These are phyloP conservation scores for Cygnus atratus DNA, from an alignment of 2,113 vertebrate genomes.

Conservation along the genomic window DNA sequence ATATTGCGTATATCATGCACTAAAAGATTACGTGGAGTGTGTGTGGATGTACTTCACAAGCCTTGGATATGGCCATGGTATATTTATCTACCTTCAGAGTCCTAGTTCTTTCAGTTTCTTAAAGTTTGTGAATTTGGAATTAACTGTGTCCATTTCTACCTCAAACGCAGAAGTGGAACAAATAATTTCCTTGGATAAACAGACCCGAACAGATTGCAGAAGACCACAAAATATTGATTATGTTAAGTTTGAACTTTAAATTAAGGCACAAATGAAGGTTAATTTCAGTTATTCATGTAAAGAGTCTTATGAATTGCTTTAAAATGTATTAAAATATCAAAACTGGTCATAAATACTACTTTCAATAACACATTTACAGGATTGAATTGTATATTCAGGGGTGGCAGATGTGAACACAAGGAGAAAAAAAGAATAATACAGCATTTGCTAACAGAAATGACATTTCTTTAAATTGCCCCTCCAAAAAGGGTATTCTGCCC, in stretches of 20 bases:
- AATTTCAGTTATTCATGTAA: constrained; percentile 33
- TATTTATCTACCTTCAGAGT: background rate
- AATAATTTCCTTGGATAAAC: constrained; percentile 49
- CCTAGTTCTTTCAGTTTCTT: background rate
- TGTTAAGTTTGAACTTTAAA: constrained; percentile 66
- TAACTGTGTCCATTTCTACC: constrained; percentile 19
- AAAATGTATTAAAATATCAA: constrained; percentile 16
- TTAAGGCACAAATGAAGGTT: constrained; percentile 64
- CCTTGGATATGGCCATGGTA: background rate
- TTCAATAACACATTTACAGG: constrained; percentile 1
- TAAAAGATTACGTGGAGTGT: background rate
- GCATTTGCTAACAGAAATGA: constrained; percentile 11
- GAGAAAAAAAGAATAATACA: background rate
- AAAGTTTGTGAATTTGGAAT: background rate
- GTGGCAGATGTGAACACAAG: background rate
- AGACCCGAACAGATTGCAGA: constrained; percentile 31
- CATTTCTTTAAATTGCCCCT: background rate
- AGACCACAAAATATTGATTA: constrained; percentile 64
- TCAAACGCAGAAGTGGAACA: constrained; percentile 15
- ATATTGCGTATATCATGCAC: background rate
- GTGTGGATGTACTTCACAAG: background rate
- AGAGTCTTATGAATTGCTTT: background rate
- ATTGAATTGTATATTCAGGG: background rate
- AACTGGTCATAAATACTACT: constrained; percentile 11
- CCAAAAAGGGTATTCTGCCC: background rate